Conservation (phyloP, 1,140 invertebrate genomes). For the Proales similis region DNA sequence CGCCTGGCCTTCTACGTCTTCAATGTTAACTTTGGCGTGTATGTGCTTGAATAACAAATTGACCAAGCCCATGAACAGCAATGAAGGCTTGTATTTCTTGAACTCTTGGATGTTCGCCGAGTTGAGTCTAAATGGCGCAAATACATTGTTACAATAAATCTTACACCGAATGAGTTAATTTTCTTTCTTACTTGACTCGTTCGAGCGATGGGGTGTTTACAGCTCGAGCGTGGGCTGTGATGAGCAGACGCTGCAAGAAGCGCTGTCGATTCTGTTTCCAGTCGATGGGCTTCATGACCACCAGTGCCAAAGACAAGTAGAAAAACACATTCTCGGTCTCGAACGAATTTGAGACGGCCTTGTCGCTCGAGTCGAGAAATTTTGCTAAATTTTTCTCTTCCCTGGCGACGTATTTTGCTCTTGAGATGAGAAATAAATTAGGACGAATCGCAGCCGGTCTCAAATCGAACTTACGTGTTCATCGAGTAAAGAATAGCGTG, state of each 20-base stretch:
- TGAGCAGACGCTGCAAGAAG: constrained; percentile 69
- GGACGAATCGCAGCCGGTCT: neutral
- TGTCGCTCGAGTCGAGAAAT: constrained; percentile 61
- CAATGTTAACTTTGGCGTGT: constrained; percentile 6
- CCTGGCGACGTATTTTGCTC: constrained; percentile 65
- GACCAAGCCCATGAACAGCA: constrained; percentile 74
- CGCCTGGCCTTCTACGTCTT: neutral
- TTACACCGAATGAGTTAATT: neutral
- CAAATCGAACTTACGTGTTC: constrained; percentile 67
- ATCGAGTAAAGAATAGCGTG: constrained; percentile 91
- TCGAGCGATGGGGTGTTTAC: constrained; percentile 43
- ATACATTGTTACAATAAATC: constrained; percentile 14
- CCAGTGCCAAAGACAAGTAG: constrained; percentile 69
- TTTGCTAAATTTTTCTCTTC: constrained; percentile 66
- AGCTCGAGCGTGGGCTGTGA: constrained; percentile 67
- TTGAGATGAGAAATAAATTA: constrained; percentile 49
- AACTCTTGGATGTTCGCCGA: constrained; percentile 62
- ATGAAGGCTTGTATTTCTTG: constrained; percentile 70
- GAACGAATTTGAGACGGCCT: constrained; percentile 68
- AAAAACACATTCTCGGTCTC: constrained; percentile 80
- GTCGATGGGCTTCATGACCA: constrained; percentile 65
- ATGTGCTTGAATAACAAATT: constrained; percentile 68
- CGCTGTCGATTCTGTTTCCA: constrained; percentile 63
- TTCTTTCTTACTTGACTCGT: constrained; percentile 41
- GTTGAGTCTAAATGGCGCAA: constrained; percentile 50